Evolutionary conservation across 2,797 vertebrate species (phyloP).

Genomic region (Eospalax fontanierii): DNA sequence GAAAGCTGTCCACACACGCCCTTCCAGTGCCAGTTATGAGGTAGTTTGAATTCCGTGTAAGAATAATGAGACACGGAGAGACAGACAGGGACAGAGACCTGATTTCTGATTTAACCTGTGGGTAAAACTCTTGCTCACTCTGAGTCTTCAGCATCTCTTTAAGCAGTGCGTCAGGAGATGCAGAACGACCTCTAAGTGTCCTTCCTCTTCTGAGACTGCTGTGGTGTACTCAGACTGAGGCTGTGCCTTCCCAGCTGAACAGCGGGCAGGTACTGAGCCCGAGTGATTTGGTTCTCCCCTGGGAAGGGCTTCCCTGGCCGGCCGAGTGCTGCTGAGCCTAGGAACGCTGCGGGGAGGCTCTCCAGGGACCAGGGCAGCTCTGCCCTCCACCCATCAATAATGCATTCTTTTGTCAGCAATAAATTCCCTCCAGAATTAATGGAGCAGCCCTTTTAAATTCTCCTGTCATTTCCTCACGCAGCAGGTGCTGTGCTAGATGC

Average conservation of each 20-base stretch:
- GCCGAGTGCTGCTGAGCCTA: neutral
- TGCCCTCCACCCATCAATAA: constrained; percentile 73
- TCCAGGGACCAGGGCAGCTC: neutral
- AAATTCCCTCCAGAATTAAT: constrained; percentile 84
- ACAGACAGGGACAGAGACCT: neutral
- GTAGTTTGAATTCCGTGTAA: constrained; percentile 28
- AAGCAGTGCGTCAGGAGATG: neutral
- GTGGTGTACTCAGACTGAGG: neutral
- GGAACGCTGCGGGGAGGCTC: constrained; percentile 43
- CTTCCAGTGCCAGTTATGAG: constrained; percentile 51
- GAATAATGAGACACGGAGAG: neutral
- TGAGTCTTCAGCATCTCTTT: neutral
- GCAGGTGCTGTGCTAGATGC: constrained; percentile 62
- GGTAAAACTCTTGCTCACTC: neutral
- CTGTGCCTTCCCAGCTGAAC: constrained; percentile 15
- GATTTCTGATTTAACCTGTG: neutral
- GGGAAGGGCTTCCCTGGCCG: constrained; percentile 76
- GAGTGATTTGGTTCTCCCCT: neutral
- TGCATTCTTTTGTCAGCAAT: constrained; percentile 76
- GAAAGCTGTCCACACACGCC: constrained; percentile 57
- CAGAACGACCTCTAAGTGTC: constrained; percentile 74
- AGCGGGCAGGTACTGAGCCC: neutral
- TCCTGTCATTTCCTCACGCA: constrained; percentile 68
- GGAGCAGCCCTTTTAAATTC: constrained; percentile 79
- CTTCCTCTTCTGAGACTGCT: constrained; percentile 61